Conservation (phyloP, 2,888 invertebrate species). For the Agrochola macilenta region DNA sequence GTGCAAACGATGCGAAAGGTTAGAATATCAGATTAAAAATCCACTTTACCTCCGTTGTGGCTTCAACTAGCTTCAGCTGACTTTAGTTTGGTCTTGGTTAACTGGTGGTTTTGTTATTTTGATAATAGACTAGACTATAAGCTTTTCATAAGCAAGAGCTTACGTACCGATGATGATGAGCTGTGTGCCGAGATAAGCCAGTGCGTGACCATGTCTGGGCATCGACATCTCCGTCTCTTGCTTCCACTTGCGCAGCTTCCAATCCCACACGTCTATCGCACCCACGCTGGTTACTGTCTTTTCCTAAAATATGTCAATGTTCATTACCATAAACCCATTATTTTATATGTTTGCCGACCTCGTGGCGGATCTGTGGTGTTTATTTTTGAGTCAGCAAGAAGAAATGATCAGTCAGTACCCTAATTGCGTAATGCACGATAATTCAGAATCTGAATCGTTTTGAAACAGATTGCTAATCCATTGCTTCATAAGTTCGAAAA, state of each 20-base stretch:
- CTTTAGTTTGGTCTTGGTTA: too few species aligned
- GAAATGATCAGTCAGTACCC: too few species aligned
- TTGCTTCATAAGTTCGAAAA: too few species aligned
- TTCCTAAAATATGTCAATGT: constrained; percentile 68
- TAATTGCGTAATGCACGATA: too few species aligned
- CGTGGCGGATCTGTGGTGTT: too few species aligned
- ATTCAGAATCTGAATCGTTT: too few species aligned
- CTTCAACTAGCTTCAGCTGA: neutral
- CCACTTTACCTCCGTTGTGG: neutral
- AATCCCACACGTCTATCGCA: constrained; percentile 91
- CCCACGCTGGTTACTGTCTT: constrained; percentile 90
- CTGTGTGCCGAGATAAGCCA: constrained; percentile 92
- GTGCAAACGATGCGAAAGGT: neutral
- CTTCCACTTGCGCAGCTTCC: constrained; percentile 89
- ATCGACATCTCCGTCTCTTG: constrained; percentile 91
- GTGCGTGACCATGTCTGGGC: constrained; percentile 92
- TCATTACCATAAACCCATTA: neutral
- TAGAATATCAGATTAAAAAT: neutral
- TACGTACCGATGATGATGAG: constrained; percentile 90
- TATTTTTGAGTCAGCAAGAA: too few species aligned
- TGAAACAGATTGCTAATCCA: too few species aligned
- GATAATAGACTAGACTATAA: too few species aligned
- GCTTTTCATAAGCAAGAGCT: neutral
- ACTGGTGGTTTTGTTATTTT: too few species aligned
- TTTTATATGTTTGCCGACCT: too few species aligned